Base-by-base conservation (phyloP, 2,888 invertebrate genomes). In the Idaea biselata region DNA sequence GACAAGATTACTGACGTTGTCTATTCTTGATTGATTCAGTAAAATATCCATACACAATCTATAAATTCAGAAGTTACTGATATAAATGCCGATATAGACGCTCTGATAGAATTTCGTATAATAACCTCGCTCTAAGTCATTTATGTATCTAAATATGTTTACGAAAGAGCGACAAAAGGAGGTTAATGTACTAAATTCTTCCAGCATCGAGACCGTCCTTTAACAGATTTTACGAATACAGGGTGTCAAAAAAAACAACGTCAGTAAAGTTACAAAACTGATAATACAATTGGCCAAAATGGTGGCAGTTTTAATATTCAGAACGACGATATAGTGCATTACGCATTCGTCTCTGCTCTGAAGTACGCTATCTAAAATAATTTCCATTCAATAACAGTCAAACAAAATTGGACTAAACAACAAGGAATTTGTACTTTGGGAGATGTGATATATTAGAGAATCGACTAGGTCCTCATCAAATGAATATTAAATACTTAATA, bases 361-460 rank as follows among this genome's bases (percentile, higher is more conserved):
- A 75, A 1, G 44, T 44, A 79, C 79, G 78, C 77, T 77, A 78
- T 77, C 82, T 90, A 91, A 91, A 91, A 87, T 89, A 91, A 91
- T 91, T 91, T 91, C 83, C 86, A 90, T 87, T 88, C 84, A 87
- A 88, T 89, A 91, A 92, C 92, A 91, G 86, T 89, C 84, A 92
- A 92, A 91, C 89, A 92, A 91, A 92, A 93, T 93, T 93, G 91
- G 91, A 93, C 93, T 93, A 93, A 93, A 93, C 92, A 93, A 93
- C 93, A 93, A 93, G 93, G 89, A 91, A 93, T 93, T 93, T 93
- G 93, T 93, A 93, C 93, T 93, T 93, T 93, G 93, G 91, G 91
- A 92, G 84, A 89, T 91, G 92, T 93, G 92, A 92, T 92, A 92
- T 91, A 89, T 86, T 56, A 89, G 91, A 91, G 92, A 92, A 89